Evolutionary conservation across 1,140 invertebrate genomes (phyloP).

Genomic region (Papilio polyxenes): DNA sequence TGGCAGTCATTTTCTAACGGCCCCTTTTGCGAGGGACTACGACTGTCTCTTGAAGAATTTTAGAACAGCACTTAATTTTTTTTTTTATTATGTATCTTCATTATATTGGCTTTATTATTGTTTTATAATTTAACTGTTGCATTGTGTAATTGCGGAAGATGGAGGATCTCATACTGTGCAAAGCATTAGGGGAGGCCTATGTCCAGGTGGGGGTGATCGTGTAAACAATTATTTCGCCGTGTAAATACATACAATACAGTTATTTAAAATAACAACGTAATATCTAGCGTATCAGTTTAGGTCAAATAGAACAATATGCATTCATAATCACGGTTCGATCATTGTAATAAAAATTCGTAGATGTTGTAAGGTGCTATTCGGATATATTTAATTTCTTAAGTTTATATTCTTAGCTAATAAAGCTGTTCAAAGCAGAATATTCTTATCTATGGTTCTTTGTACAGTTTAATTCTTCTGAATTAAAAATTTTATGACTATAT

Average conservation of each 20-base stretch:
- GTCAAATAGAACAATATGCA: neutral
- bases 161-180: too few species aligned
- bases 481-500: neutral
- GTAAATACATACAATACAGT: neutral
- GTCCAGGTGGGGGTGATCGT: too few species aligned
- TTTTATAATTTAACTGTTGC: neutral
- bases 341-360: too few species aligned
- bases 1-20: constrained; percentile 56
- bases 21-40: constrained; percentile 48
- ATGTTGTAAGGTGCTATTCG: too few species aligned
- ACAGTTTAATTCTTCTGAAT: neutral
- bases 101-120: constrained; percentile 13
- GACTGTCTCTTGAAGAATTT: constrained; percentile 42
- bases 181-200: too few species aligned
- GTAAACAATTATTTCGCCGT: too few species aligned
- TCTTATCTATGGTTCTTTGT: neutral
- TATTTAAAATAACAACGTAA: neutral
- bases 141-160: neutral
- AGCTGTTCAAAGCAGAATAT: too few species aligned
- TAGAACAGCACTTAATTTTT: constrained; percentile 12
- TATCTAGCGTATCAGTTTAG: neutral
- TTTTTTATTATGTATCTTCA: constrained; percentile 25
- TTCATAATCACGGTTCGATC: too few species aligned
- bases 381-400: too few species aligned
- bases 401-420: too few species aligned